phyloP scores from a whole-genome alignment of 2,888 invertebrate genomes.

The Sussaba pulchella region DNA sequence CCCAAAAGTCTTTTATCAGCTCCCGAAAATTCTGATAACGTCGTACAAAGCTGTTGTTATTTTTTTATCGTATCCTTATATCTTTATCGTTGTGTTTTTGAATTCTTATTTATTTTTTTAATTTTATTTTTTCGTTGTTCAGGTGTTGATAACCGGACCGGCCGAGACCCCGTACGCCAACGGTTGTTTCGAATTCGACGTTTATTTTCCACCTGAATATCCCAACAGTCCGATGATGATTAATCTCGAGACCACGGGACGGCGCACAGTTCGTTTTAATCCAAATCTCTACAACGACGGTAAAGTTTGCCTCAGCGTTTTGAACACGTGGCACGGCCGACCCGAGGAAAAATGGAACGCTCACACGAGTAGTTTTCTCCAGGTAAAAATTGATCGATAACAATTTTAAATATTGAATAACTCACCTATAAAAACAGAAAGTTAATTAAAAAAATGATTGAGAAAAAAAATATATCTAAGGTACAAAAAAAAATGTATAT shows the following conservation, averaged over 20 bases:
- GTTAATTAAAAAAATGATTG: too few relatives aligned
- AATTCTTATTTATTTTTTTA: too few relatives aligned
- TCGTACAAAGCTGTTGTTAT: too few relatives aligned
- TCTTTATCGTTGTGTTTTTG: too few relatives aligned
- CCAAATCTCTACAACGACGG: conserved; percentile 98
- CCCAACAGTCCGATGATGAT: conserved; percentile 95
- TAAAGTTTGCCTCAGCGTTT: conserved; percentile 96
- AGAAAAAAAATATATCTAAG: too few relatives aligned
- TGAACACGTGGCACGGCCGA: conserved; percentile 98
- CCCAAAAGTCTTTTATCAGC: too few relatives aligned
- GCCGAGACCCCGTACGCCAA: conserved; percentile 96
- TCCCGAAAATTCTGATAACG: too few relatives aligned
- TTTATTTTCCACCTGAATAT: conserved; percentile 94
- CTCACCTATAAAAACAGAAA: too few relatives aligned
- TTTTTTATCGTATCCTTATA: too few relatives aligned
- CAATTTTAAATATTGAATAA: too few relatives aligned
- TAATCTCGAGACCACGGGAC: conserved; percentile 95
- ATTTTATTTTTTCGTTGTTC: conserved; percentile 62
- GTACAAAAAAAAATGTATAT: too few relatives aligned
- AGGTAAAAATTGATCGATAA: conserved; percentile 86
- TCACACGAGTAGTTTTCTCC: conserved; percentile 96
- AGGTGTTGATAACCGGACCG: conserved; percentile 96
- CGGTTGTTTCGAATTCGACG: conserved; percentile 96
- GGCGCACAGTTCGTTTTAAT: conserved; percentile 95
- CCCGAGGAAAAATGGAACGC: conserved; percentile 99